Base-by-base conservation (phyloP, 2,113 vertebrate genomes). In the Paratilapia polleni region DNA sequence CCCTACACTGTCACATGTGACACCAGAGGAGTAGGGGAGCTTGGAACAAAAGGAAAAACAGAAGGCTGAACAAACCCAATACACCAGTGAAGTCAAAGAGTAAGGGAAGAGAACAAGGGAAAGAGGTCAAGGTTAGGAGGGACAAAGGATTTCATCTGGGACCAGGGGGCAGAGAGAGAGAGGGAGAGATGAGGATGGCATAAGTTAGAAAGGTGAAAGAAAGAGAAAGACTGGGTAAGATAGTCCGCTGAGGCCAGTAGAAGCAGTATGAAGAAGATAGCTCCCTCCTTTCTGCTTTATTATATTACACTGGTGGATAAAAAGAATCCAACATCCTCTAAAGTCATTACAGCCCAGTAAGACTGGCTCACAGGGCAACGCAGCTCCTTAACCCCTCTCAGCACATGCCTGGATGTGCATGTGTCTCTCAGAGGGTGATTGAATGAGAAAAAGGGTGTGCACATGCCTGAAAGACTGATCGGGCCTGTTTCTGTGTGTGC, bases 271-370 rank as follows among this genome's bases (percentile, higher is more conserved):
- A 76, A 78, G 85, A 87, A 38, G 86, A 89, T 68, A 10, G 78
- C 81, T 85, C 82, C 84, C 85, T 79, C 57, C 57, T 87, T 61
- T 88, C 86, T 81, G 75, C 80, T 92, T 92, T 92, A 94, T 93
- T 90, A 92, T 88, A 91, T 92, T 84, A 92, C 86, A 81, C 85
- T 87, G 88, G 87, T 90, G 89, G 91, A 90, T 92, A 91, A 93
- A 91, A 88, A 90, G 86, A 92, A 92, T 92, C 87, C 31, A 49
- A 89, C 93, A 91, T 89, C 87, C 88, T 84, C 84, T 93, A 90
- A 95, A 94, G 91, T 91, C 88, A 91, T 94, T 94, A 92, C 84
- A 86, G 88, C 85, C 83, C 84, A 89, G 91, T 93, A 89, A 92
- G 90, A 90, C 84, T 62, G 84, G 89, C 89, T 93, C 89, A 89